Evolutionary conservation across 1,140 invertebrate genomes (phyloP).

Genomic region (Prorops nasuta): DNA sequence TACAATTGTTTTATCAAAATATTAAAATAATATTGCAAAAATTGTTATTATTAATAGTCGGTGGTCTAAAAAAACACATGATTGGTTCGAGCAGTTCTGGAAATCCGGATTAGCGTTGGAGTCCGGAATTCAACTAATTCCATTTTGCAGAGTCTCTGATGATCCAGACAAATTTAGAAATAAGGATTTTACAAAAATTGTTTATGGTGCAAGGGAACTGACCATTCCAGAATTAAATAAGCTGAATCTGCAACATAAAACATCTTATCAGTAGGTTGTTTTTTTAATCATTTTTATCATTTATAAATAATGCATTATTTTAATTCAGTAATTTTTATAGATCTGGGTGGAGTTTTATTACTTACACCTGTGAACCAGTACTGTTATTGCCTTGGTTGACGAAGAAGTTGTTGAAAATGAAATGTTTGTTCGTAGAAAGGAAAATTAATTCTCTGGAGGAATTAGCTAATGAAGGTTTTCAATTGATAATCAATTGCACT

Average conservation of each 20-base stretch:
- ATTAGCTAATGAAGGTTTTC: slow-evolving; percentile 55
- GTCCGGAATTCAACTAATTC: slow-evolving; percentile 62
- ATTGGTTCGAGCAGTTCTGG: slow-evolving; percentile 65
- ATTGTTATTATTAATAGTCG: slow-evolving; percentile 47
- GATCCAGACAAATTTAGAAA: slow-evolving; percentile 20
- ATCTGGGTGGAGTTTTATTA: slow-evolving; percentile 61
- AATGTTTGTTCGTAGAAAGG: slow-evolving; percentile 57
- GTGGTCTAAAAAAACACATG: slow-evolving; percentile 65
- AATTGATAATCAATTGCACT: slow-evolving; percentile 73
- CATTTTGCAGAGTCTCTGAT: slow-evolving; percentile 56
- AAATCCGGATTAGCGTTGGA: slow-evolving; percentile 57
- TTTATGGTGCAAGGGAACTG: slow-evolving; percentile 61
- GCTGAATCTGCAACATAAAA: slow-evolving; percentile 50
- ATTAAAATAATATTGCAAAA: slow-evolving; percentile 7
- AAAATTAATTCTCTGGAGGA: slow-evolving; percentile 59
- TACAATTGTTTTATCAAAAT: slow-evolving; percentile 4
- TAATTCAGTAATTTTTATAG: slow-evolving; percentile 38
- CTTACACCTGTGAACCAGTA: slow-evolving; percentile 62
- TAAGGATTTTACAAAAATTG: slow-evolving; percentile 58
- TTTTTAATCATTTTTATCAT: neutral
- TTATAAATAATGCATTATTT: slow-evolving; percentile 1
- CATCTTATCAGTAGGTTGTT: slow-evolving; percentile 56
- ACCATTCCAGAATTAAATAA: slow-evolving; percentile 52
- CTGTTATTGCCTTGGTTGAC: slow-evolving; percentile 63
- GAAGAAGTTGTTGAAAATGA: slow-evolving; percentile 58